Percentiles rank a stretch among this genome's conserved stretches.
Conservation (phyloP, 1,140 invertebrate genomes). For the Phymastichus coffea region DNA sequence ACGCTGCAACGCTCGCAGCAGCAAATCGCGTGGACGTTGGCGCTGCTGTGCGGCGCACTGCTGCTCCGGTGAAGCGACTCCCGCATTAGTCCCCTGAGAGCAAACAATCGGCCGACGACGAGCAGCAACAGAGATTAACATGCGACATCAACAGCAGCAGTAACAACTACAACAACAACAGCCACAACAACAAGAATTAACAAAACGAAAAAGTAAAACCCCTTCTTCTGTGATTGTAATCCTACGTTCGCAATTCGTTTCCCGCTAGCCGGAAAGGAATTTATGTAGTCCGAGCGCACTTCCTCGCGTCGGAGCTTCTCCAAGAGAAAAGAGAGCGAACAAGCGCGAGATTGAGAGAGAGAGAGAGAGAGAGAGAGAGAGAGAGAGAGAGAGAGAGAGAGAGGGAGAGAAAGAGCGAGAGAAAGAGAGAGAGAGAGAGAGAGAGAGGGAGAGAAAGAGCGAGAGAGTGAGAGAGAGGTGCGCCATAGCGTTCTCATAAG, state of each 20-base stretch:
- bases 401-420: too few species aligned
- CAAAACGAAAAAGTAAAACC: slow-evolving; percentile 38
- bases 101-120: background rate
- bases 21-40: slow-evolving; percentile 31
- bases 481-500: too few species aligned
- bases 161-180: too few species aligned
- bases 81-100: background rate
- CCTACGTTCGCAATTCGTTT: slow-evolving; percentile 57
- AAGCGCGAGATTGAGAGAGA: too few species aligned
- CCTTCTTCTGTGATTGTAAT: slow-evolving; percentile 58
- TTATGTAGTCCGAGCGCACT: too few species aligned
- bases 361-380: background rate
- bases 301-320: too few species aligned
- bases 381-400: slow-evolving; percentile 4
- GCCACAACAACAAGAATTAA: slow-evolving; percentile 15
- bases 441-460: too few species aligned
- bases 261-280: too few species aligned
- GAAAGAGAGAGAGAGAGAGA: too few species aligned
- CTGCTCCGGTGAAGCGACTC: slow-evolving; percentile 54
- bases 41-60: slow-evolving; percentile 42
- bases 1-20: slow-evolving; percentile 19
- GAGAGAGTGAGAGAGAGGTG: too few species aligned
- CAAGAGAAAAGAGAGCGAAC: too few species aligned
- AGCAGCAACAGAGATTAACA: background rate
- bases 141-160: background rate